Evolutionary conservation across 2,113 vertebrate genomes (phyloP).

Genomic region (Urocynchramus pylzowi): DNA sequence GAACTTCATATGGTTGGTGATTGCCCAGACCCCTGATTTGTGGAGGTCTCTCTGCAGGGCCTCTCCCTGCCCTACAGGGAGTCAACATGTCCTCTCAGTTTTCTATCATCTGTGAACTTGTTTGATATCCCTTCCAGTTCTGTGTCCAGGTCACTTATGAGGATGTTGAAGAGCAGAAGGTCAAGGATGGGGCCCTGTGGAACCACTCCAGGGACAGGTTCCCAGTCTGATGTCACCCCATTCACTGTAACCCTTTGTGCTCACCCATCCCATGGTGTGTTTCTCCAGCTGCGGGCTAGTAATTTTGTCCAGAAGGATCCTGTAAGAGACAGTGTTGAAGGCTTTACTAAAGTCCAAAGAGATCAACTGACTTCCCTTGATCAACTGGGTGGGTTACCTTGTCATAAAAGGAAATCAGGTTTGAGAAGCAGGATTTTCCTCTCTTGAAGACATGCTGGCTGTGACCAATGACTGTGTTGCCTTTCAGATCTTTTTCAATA

Average conservation of each 20-base stretch:
- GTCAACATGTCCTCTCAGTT: not conserved
- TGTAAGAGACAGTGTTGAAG: accelerated
- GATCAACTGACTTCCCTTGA: not conserved
- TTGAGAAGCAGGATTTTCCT: not conserved
- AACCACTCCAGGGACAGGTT: not conserved
- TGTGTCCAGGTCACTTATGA: too few relatives aligned
- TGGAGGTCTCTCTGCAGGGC: not conserved
- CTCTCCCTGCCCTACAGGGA: not conserved
- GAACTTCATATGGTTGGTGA: not conserved
- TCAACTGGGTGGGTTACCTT: not conserved
- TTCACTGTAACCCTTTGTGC: not conserved
- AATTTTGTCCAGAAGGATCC: not conserved
- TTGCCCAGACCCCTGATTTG: not conserved
- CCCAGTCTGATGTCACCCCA: not conserved
- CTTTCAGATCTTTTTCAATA: not conserved
- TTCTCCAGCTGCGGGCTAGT: not conserved
- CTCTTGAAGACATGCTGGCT: not conserved
- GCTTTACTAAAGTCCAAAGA: not conserved
- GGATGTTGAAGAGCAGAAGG: not conserved
- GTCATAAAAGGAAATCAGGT: not conserved
- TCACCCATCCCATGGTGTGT: not conserved
- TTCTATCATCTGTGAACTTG: not conserved
- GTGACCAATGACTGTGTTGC: not conserved
- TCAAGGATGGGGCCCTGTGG: not conserved
- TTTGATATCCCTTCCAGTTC: too few relatives aligned